These are phyloP conservation scores for Spizaetus ornatus DNA, from an alignment of 2,113 vertebrate species.

Conservation along the genomic window DNA sequence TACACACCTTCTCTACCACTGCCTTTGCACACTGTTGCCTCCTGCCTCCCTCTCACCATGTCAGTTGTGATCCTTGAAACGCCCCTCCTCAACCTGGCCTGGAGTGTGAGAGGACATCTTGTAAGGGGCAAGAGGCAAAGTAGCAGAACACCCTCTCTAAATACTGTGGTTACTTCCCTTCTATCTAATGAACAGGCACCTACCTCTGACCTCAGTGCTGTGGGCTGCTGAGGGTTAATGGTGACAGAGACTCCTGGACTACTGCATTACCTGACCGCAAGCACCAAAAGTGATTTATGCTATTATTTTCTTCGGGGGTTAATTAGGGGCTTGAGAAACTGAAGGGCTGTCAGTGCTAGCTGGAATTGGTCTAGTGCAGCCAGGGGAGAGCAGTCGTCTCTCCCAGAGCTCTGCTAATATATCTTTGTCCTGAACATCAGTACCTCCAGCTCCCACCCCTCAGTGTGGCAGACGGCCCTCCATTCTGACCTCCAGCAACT, in stretches of 20 bases:
- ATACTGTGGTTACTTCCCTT: neutral
- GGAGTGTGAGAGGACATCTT: neutral
- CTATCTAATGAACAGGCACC: neutral
- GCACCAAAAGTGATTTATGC: constrained; percentile 42
- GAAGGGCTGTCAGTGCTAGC: constrained; percentile 37
- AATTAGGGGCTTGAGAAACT: constrained; percentile 64
- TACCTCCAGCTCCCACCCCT: neutral
- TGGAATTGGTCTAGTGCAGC: neutral
- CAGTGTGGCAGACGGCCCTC: neutral
- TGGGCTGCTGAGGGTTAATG: constrained; percentile 12
- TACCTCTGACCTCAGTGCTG: neutral
- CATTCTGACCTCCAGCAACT: neutral
- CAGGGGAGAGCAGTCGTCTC: neutral
- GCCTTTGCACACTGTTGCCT: neutral
- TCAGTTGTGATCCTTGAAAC: neutral
- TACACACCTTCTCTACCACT: neutral
- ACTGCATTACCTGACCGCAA: constrained; percentile 8
- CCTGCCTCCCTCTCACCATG: neutral
- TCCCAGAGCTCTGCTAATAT: neutral
- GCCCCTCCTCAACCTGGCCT: neutral
- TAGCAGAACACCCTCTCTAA: neutral
- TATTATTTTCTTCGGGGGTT: constrained; percentile 70
- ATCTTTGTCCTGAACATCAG: neutral
- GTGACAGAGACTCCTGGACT: neutral
- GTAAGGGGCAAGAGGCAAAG: neutral